Evolutionary conservation across 1,140 invertebrate species (phyloP).

Genomic region (Bombus confusus): DNA sequence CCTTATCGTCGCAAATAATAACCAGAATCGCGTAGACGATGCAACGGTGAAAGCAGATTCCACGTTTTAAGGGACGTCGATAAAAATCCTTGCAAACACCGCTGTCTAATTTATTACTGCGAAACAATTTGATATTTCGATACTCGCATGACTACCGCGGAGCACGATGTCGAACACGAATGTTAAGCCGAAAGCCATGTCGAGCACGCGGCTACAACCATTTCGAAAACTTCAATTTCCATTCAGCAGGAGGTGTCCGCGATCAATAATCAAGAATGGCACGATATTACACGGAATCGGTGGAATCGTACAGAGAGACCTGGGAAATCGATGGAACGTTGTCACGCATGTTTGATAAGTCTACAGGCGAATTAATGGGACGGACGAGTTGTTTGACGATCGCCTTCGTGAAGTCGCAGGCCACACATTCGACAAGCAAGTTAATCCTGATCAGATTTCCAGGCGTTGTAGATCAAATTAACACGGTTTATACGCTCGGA

Average conservation of each 20-base stretch:
- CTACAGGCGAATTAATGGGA: background rate
- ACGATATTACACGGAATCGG: conserved; percentile 5
- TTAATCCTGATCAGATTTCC: conserved; percentile 23
- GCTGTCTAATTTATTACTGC: background rate
- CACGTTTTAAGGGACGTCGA: background rate
- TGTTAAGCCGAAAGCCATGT: background rate
- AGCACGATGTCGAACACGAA: background rate
- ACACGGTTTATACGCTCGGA: conserved; percentile 3
- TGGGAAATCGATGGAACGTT: conserved; percentile 1
- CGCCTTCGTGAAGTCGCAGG: background rate
- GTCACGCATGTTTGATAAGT: conserved; percentile 1
- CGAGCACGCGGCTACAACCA: background rate
- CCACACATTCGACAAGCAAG: conserved; percentile 7
- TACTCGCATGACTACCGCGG: background rate
- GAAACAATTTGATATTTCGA: background rate
- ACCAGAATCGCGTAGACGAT: no score
- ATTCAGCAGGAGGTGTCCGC: background rate
- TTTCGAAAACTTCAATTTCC: conserved; percentile 8
- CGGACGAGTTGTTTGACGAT: background rate
- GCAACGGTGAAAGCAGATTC: background rate
- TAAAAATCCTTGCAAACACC: background rate
- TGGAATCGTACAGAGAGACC: no score
- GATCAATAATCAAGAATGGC: conserved; percentile 23
- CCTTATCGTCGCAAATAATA: no score
- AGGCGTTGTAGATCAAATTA: conserved; percentile 23